Base-by-base conservation (phyloP, 2,113 vertebrate species). In the Phalacrocorax pelagicus region DNA sequence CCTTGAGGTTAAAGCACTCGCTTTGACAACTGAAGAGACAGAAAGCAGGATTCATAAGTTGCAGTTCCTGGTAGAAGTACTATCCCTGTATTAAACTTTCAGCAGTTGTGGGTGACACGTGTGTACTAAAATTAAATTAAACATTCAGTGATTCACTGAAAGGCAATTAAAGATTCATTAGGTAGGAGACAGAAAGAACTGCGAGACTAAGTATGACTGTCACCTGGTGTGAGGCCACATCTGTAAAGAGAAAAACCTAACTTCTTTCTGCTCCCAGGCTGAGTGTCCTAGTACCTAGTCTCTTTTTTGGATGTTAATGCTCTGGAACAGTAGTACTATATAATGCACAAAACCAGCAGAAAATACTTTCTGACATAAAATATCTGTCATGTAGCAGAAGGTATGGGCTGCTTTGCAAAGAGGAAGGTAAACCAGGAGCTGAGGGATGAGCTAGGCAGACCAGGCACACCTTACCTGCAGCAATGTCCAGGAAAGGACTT, bases 61-160 rank as follows among this genome's bases (percentile, higher is more conserved):
- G 26, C 9, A 89, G 44, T 55, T 96, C 69, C 49, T 81, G 34
- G 79, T 81, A 85, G 42, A 13, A 71, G 6, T 38, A 67, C 55
- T 67, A 51, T 44, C 63, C n/a, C 42, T 65, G 7, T 87, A 57
- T 81, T 89, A 92, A 92, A 96, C 44, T 94, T 95, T 69, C 52
- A 97, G 47, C 44, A 91, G 65, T 49, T 40, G 61, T 0, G 0
- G 38, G 42, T 91, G 69, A 95, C 91, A 94, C 2, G 3, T 44
- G 44, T 95, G 51, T 61, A 78, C 62, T 89, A 75, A 94, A 96
- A 92, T 79, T 32, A 89, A 91, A 97, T 93, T 69, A 95, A 91
- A 94, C 26, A 75, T 91, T 96, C 65, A 89, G 47, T 81, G n/a
- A 9, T 79, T 92, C 65, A 79, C 65, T 71, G 69, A 84, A 84